Evolutionary conservation across 2,888 invertebrate species (phyloP), one percentile per base, ranked within the genome.

Genomic region (Apamea sordens): DNA sequence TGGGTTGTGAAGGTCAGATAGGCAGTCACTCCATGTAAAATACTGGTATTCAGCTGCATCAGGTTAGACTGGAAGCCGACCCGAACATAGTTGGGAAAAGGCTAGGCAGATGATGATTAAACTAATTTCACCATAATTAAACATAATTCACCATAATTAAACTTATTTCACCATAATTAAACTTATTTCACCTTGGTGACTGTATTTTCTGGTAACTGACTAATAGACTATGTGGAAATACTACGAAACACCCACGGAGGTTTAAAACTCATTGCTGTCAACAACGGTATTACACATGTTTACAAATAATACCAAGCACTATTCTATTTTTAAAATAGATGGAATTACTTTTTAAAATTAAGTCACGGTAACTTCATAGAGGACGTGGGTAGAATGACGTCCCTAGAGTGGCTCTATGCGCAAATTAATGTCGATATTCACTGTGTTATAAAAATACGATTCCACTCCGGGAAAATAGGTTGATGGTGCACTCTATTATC

Each of bases 381-480:
- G 36, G n/a, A 59, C 56, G 50, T 70, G 36, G 64, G 64, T 61
- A 50, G 67, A 56, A 21, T 80, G 74, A 21, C 53, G 63, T 74
- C 85, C 81, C 85, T 36, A 41, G 75, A 61, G 82, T 61, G 28
- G 41, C 18, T 70, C 64, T 67, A 85, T 80, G 69, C 8, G 36
- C 69, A 73, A 69, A 85, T 82, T 64, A 80, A 80, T 69, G 68
- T 73, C 68, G 64, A 84, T 82, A 84, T 83, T 64, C 53, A 78
- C 6, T 77, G 41, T 83, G 32, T 61, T 77, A 68, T 83, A 83
- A 80, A 83, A 83, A 56, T 47, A 63, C 28, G 68, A 68, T 47
- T 63, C 21, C 53, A 47, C 67, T 78, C n/a, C 21, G 8, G 65
- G 18, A 67, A 83, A 61, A 67, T 80, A 78, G 44, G 41, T 67